Evolutionary conservation across 1,140 invertebrate genomes (phyloP).

Genomic region (Idris sp.): DNA sequence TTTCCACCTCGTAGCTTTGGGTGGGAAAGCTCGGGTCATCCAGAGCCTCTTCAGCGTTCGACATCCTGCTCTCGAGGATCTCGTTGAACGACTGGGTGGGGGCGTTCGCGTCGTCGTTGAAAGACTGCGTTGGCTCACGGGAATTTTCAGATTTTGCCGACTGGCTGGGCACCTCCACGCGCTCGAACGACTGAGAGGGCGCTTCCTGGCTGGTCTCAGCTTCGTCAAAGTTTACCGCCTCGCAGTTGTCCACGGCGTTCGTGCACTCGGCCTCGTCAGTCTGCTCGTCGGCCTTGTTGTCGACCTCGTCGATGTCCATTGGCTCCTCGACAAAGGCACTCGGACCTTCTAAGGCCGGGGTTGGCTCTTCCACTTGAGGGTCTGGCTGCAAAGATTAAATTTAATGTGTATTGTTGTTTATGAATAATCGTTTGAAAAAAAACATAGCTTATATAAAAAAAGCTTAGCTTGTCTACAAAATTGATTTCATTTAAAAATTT

Average conservation of each 20-base stretch:
- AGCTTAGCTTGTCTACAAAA: too few relatives aligned
- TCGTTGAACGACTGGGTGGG: conserved; percentile 75
- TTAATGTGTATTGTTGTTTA: too few relatives aligned
- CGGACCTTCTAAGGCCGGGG: too few relatives aligned
- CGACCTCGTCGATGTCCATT: conserved; percentile 8
- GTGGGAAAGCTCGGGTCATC: conserved; percentile 74
- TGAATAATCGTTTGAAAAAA: too few relatives aligned
- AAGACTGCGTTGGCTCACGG: conserved; percentile 71
- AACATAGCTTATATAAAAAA: too few relatives aligned
- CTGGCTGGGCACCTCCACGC: conserved; percentile 70
- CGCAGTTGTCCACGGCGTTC: conserved; percentile 25
- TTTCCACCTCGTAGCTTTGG: conserved; percentile 74
- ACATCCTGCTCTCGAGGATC: conserved; percentile 57
- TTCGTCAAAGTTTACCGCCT: conserved; percentile 57
- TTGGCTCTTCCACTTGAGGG: conserved; percentile 1
- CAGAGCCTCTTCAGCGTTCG: conserved; percentile 49
- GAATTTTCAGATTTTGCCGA: conserved; percentile 71
- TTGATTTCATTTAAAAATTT: too few relatives aligned
- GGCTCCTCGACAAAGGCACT: not conserved
- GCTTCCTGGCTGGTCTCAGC: conserved; percentile 68
- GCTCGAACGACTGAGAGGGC: conserved; percentile 73
- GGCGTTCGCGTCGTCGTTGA: conserved; percentile 69
- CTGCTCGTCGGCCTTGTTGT: not conserved
- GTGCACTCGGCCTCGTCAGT: conserved; percentile 14
- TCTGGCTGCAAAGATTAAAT: too few relatives aligned